Evolutionary conservation across 2,888 invertebrate species (phyloP), one percentile per base, ranked within the genome.

Genomic region (Nymphalis polychloros): DNA sequence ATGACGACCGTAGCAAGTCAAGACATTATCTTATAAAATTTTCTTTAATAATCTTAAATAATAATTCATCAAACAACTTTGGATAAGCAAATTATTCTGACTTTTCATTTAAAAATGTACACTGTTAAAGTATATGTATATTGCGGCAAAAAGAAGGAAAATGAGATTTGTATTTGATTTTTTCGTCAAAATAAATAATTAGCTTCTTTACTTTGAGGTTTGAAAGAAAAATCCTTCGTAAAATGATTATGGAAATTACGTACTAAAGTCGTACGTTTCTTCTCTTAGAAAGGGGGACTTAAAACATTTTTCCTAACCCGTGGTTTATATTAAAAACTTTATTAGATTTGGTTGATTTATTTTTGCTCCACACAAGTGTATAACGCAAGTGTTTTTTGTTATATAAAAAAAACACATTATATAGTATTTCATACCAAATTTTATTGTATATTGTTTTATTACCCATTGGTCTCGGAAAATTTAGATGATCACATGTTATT

Each of bases 131-230:
- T n/a, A 49, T 8, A 63, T 67, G 61, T 55, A 55, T 35, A 63
- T 68, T 64, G 64, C 50, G 50, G 62, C 52, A 59, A 62, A 67
- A 64, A 68, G 52, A 68, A 31, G 27, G 6, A 67, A 66, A 70
- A 66, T 62, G 61, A 65, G 49, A 69, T 72, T 68, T 67, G 65
- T 55, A 60, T 53, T 65, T 65, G 64, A 60, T 62, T 66, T 66
- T 66, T 41, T 61, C 27, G 50, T 49, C 50, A 50, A 66, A 65
- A 57, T 52, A 71, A 65, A 69, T 68, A 74, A 69, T 72, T 72
- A 68, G 71, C 69, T 70, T 68, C 59, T 70, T 69, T 72, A 67
- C 72, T 72, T 69, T 69, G 75, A 74, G 72, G 72, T 72, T 74
- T 63, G 63, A 73, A 77, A 63, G 63, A 63, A 53, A 68, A 68